Percentiles rank a stretch among this genome's conserved stretches.
phyloP scores from a whole-genome alignment of 2,113 vertebrate species.

The Oceanites oceanicus region DNA sequence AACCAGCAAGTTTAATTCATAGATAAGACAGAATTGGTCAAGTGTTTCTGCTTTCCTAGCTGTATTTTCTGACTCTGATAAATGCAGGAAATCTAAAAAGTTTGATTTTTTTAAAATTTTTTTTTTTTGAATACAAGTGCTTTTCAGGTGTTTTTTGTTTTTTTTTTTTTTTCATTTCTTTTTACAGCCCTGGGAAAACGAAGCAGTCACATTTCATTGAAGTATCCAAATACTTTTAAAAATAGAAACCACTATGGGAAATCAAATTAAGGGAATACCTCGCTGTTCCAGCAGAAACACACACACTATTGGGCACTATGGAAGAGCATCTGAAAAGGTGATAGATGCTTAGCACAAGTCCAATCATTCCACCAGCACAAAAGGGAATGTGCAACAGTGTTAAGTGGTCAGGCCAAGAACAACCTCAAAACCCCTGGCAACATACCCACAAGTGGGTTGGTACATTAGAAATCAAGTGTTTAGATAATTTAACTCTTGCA shows the following conservation, averaged over 20 bases:
- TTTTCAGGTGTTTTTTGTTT: neutral
- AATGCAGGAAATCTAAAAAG: neutral
- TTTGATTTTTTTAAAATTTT: neutral
- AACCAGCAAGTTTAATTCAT: neutral
- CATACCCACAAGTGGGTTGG: neutral
- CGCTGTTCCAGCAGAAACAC: neutral
- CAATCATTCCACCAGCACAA: neutral
- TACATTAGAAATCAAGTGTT: neutral
- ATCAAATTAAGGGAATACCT: neutral
- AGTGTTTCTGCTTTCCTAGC: neutral
- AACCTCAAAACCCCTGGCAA: neutral
- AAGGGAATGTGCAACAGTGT: neutral
- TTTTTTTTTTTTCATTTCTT: neutral
- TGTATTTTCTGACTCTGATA: neutral
- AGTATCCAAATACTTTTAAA: neutral
- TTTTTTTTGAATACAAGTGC: neutral
- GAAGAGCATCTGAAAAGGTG: neutral
- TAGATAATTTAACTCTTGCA: neutral
- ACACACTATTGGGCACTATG: rapidly evolving
- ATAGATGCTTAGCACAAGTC: neutral
- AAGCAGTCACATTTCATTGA: neutral
- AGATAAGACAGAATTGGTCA: neutral
- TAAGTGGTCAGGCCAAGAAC: neutral
- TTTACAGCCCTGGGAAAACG: neutral
- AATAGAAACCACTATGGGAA: neutral